phyloP scores from a whole-genome alignment of 1,140 invertebrate genomes.

The Temnothorax longispinosus region DNA sequence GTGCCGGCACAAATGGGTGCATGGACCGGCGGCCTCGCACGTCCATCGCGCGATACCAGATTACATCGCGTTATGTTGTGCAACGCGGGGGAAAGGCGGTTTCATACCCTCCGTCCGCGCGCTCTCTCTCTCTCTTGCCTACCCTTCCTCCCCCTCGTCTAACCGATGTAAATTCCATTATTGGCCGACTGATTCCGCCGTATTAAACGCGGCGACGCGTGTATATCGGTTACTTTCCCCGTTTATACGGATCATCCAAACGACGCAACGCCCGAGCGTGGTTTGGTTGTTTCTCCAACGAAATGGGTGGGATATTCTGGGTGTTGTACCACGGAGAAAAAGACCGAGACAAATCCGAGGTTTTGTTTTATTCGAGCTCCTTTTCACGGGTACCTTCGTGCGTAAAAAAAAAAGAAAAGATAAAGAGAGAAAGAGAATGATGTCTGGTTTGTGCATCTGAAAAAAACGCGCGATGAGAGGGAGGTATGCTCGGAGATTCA shows the following conservation, averaged over 20 bases:
- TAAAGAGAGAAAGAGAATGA: background rate
- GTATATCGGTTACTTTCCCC: slow-evolving; percentile 32
- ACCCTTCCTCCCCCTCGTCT: background rate
- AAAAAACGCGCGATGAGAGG: background rate
- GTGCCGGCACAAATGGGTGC: slow-evolving; percentile 50
- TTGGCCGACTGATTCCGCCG: slow-evolving; percentile 40
- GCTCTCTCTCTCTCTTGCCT: background rate
- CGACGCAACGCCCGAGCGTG: background rate
- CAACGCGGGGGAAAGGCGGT: background rate
- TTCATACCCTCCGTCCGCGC: background rate
- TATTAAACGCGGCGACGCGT: slow-evolving; percentile 23
- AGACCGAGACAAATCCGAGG: background rate
- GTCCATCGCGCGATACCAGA: slow-evolving; percentile 54
- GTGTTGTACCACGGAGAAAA: background rate
- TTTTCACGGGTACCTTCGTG: background rate
- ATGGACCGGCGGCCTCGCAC: slow-evolving; percentile 12
- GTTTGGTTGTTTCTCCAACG: background rate
- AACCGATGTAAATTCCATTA: slow-evolving; percentile 63
- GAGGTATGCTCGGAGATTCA: background rate
- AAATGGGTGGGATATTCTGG: background rate
- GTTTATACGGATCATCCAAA: slow-evolving; percentile 40
- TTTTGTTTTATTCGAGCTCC: background rate
- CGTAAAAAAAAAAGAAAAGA: background rate
- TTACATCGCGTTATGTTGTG: slow-evolving; percentile 58
- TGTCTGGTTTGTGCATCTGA: slow-evolving; percentile 1